phyloP scores from a whole-genome alignment of 1,140 invertebrate species.

The Zelostemma sp. region DNA sequence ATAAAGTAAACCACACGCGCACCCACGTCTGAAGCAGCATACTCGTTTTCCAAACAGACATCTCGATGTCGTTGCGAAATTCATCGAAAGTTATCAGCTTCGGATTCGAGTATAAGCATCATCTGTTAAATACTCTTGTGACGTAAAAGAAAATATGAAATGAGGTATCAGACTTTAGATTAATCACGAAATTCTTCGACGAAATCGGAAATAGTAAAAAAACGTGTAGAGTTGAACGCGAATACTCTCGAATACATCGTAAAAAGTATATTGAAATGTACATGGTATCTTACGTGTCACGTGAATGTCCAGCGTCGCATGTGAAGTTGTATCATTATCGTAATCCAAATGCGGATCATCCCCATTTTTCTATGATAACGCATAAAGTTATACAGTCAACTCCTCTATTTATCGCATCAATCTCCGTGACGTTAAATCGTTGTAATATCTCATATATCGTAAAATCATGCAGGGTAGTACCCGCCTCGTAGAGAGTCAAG shows the following conservation, averaged over 20 bases:
- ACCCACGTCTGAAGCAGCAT: constrained; percentile 41
- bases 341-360: constrained; percentile 25
- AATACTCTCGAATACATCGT: no score
- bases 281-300: no score
- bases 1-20: constrained; percentile 35
- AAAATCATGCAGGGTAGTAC: constrained; percentile 46
- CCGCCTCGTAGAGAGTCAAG: constrained; percentile 39
- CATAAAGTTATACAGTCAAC: constrained; percentile 36
- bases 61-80: constrained; percentile 45
- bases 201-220: no score
- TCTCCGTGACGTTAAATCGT: constrained; percentile 34
- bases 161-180: no score
- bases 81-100: no score
- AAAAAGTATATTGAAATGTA: no score
- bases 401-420: constrained; percentile 43
- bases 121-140: no score
- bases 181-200: no score
- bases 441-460: constrained; percentile 35
- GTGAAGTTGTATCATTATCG: no score
- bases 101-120: no score
- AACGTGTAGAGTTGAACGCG: no score
- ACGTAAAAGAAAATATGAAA: no score
- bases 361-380: constrained; percentile 10
- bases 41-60: constrained; percentile 26
- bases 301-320: neutral